Base-by-base conservation (phyloP, 35 echinoderm and acorn worm species). In the Apostichopus parvimensis region DNA sequence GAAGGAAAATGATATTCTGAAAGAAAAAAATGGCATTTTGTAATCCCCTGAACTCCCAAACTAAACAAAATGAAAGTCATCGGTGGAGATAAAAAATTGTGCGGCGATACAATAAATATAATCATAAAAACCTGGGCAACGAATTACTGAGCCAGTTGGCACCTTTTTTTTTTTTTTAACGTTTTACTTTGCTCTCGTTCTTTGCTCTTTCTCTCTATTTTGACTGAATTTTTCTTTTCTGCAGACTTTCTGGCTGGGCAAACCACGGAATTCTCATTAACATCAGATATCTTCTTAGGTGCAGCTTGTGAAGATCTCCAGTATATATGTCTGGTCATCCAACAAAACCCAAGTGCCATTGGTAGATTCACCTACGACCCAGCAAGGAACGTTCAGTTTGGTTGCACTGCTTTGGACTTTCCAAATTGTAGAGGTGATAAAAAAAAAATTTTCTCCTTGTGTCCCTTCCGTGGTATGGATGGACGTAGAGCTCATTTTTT, bases 291-390 rank as follows among this genome's bases (percentile, higher is more conserved):
- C 55, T 4, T n/a, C 55, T 56, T 82, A 53, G 55, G 52, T 1
- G 52, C 34, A 14, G 59, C 85, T 9, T 87, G 85, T 34, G 64
- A 87, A 25, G 26, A 87, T 22, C 54, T 87, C 12, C 8, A 24
- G 85, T 87, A 62, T 57, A 87, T 87, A 20, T 87, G 85, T 68
- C 59, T 87, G 18, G 15, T 59, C 17, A 68, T 87, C 13, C 56
- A 62, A 21, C 85, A 71, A 45, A 20, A 87, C 64, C 22, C 57
- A 24, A 10, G 11, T 9, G 57, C 59, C n/a, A 6, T 20, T 14
- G 2, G n/a, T 20, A 2, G 8, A 8, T 87, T 87, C 24, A 87
- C 85, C 6, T 87, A 58, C n/a, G 59, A 68, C 8, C 22, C 53
- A n/a, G 25, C 17, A 15, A 87, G 8, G 7, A 87, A 87, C 59